A percentile compares a stretch with the other conserved stretches of the same genome.
These are phyloP conservation scores for Harmothoe impar DNA, from an alignment of 2,888 invertebrate species.

Conservation along the genomic window DNA sequence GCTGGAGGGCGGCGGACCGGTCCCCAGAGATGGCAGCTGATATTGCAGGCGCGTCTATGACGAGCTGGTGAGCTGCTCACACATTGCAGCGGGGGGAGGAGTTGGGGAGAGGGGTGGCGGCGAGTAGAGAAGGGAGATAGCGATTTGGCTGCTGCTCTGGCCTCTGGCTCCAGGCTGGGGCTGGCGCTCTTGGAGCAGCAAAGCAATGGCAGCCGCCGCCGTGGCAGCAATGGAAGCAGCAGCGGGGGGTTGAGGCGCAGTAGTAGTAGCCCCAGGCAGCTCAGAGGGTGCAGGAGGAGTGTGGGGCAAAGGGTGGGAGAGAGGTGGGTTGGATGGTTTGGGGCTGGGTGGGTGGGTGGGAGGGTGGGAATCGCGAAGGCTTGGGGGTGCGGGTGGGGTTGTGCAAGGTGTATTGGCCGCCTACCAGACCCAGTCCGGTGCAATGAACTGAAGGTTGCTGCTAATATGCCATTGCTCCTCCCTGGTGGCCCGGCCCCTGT, in stretches of 20 bases:
- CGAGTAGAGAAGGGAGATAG: neutral
- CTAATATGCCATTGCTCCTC: constrained; percentile 58
- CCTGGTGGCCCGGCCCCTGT: constrained; percentile 45
- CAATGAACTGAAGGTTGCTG: constrained; percentile 60
- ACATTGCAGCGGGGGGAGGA: neutral
- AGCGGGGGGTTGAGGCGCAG: constrained; percentile 29
- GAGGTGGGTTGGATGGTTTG: constrained; percentile 22
- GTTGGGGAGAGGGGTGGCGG: neutral
- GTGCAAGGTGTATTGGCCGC: constrained; percentile 61
- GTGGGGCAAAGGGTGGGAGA: neutral
- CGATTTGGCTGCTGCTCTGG: constrained; percentile 37
- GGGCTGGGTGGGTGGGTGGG: neutral
- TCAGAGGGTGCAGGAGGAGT: neutral
- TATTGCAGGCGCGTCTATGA: constrained; percentile 23
- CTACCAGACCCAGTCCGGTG: constrained; percentile 49
- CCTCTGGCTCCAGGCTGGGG: constrained; percentile 38
- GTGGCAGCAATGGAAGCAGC: constrained; percentile 22
- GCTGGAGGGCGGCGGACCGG: neutral
- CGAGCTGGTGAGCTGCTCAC: neutral
- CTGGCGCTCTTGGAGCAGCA: constrained; percentile 31
- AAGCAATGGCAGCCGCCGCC: constrained; percentile 13
- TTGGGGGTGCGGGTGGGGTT: constrained; percentile 37
- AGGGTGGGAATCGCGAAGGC: neutral
- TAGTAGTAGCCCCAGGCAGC: constrained; percentile 43
- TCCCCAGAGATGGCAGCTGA: neutral